Evolutionary conservation across 1,140 invertebrate species (phyloP).

Genomic region (Solenopsis fugax): DNA sequence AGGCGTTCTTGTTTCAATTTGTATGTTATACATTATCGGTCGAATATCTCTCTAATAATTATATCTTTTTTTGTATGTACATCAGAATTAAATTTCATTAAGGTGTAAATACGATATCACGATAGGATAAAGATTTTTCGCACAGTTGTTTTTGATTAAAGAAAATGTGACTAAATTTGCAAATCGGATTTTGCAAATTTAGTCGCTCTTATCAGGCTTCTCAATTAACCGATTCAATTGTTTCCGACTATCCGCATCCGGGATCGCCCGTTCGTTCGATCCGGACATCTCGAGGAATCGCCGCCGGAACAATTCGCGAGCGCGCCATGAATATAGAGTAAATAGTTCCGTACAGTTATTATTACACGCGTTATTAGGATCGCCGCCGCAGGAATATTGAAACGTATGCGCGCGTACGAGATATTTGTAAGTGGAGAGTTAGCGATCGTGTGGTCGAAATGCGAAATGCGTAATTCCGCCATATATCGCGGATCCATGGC

Average conservation of each 20-base stretch:
- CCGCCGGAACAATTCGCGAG: slow-evolving; percentile 38
- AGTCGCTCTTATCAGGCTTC: not conserved
- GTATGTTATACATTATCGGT: too few species aligned
- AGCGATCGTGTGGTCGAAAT: slow-evolving; percentile 34
- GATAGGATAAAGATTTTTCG: not conserved
- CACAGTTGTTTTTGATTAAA: too few species aligned
- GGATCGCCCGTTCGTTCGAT: slow-evolving; percentile 14
- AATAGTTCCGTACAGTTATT: slow-evolving; percentile 58
- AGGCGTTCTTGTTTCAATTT: too few species aligned
- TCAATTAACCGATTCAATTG: slow-evolving; percentile 45
- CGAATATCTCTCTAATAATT: too few species aligned
- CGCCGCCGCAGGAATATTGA: slow-evolving; percentile 48
- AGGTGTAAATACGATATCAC: not conserved
- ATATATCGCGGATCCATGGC: not conserved
- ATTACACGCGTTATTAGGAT: slow-evolving; percentile 56
- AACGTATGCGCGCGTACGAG: slow-evolving; percentile 29
- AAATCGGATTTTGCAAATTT: slow-evolving; percentile 17
- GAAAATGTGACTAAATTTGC: too few species aligned
- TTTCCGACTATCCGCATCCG: slow-evolving; percentile 36
- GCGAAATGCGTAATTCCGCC: slow-evolving; percentile 25
- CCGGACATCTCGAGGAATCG: slow-evolving; percentile 46
- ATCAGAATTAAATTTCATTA: not conserved
- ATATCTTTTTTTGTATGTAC: not conserved
- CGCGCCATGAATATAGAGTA: slow-evolving; percentile 57
- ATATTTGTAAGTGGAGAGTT: slow-evolving; percentile 54